phyloP scores from a whole-genome alignment of 1,140 invertebrate genomes.

The Lasioglossum baleicum region DNA sequence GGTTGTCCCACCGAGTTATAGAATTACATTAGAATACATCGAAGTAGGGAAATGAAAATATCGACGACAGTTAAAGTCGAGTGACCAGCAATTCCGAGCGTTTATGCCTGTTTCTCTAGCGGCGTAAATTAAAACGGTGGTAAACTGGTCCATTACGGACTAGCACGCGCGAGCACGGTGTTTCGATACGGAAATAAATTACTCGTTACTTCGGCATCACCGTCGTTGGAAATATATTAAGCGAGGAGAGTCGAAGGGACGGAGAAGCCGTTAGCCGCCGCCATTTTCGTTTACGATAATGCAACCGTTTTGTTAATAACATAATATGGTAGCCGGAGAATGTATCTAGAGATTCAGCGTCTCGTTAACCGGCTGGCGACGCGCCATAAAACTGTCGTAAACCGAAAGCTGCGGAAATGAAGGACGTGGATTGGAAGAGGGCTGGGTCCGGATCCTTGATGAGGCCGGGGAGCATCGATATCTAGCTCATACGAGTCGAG shows the following conservation, averaged over 20 bases:
- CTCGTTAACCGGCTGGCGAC: not conserved
- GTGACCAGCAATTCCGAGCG: too few species aligned
- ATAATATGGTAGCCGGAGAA: not conserved
- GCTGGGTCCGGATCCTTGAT: not conserved
- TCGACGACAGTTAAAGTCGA: too few species aligned
- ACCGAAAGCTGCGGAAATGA: constrained; percentile 1
- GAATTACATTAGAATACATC: too few species aligned
- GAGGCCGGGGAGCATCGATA: not conserved
- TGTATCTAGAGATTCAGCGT: not conserved
- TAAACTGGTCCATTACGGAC: too few species aligned
- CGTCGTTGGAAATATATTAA: not conserved
- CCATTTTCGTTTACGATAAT: not conserved
- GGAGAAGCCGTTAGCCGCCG: not conserved
- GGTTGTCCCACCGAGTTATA: too few species aligned
- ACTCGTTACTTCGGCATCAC: not conserved
- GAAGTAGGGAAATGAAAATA: too few species aligned
- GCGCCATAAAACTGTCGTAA: constrained; percentile 7
- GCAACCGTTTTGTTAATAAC: not conserved
- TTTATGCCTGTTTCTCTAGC: too few species aligned
- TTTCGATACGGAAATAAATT: not conserved
- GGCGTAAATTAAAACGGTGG: too few species aligned
- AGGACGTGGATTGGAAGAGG: constrained; percentile 7
- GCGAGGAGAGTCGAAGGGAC: not conserved
- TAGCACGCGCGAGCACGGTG: too few species aligned
- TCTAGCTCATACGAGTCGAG: not conserved